Evolutionary conservation across 1,140 invertebrate genomes (phyloP), one percentile per base, ranked within the genome.

Genomic region (Bombus superbus): DNA sequence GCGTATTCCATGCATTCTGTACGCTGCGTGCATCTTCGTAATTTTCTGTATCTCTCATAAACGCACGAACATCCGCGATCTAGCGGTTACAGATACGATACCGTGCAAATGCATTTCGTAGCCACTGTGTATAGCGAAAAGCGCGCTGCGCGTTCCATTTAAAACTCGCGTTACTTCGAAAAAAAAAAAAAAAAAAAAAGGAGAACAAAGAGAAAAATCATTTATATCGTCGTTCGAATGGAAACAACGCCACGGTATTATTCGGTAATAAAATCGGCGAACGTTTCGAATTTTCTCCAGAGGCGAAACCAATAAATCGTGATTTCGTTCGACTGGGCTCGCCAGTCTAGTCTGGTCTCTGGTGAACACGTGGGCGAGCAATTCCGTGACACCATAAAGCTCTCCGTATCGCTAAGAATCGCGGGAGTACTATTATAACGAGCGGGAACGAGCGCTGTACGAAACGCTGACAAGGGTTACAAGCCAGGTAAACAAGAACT

Each of bases 321-420:
- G 18, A 28, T 69, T 69, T 53, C 32, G 15, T 40, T 32, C 44
- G 25, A 40, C 32, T 3, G 25, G 47, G 32, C 18, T 53, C 15
- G 35, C 44, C 42, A n/a, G 44, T 71, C 69, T 25, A 11, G 32
- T 32, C 32, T 32, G 28, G 25, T 47, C 44, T 13, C 32, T 8
- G 40, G 35, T 25, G 66, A 9, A 72, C 42, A 28, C 78, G 78
- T 81, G 66, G 78, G 78, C 78, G 78, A 42, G 35, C 44, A 71
- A 81, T 71, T 53, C 78, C 66, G 64, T n/a, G 62, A 10, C 44
- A 47, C 78, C 78, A 71, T 71, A 71, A 71, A 71, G 44, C 44
- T n/a, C 62, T 44, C 15, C 8, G 35, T 71, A 81, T 81, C 78
- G 78, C 47, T 38, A 38, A 81, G 40, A 35, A 71, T 32, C 78